Evolutionary conservation across 2,888 invertebrate genomes (phyloP).

Genomic region (Leptinotarsa juncta): DNA sequence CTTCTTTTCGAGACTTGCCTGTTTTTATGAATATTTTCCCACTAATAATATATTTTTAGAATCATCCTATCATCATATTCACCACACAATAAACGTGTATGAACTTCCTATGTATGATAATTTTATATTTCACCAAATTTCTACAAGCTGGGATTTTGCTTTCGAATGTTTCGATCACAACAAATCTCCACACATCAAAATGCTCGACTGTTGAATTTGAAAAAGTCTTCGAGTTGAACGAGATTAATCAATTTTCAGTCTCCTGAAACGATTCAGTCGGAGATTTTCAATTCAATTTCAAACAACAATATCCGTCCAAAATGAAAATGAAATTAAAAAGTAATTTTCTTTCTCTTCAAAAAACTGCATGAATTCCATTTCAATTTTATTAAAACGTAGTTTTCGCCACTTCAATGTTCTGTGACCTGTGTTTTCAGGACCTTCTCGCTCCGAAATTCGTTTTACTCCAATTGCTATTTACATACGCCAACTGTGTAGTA

Average conservation of each 20-base stretch:
- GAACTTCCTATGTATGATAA: too few relatives aligned
- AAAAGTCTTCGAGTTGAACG: background rate
- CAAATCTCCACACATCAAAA: too few relatives aligned
- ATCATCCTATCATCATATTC: too few relatives aligned
- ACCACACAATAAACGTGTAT: too few relatives aligned
- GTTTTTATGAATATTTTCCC: too few relatives aligned
- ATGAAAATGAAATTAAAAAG: conserved; percentile 14
- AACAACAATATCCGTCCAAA: background rate
- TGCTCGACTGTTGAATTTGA: background rate
- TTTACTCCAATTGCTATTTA: conserved; percentile 7
- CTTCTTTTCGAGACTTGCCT: too few relatives aligned
- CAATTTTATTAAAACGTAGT: conserved; percentile 23
- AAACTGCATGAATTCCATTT: conserved; percentile 22
- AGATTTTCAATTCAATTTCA: background rate
- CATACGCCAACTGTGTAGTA: background rate
- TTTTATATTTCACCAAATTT: too few relatives aligned
- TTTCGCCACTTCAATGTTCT: conserved; percentile 15
- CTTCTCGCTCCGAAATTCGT: conserved; percentile 19
- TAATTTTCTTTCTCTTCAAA: background rate
- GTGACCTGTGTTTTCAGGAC: conserved; percentile 24
- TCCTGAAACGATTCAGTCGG: background rate
- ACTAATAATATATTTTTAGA: too few relatives aligned
- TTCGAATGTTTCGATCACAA: too few relatives aligned
- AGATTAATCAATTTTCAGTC: background rate
- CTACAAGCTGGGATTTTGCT: too few relatives aligned